These are phyloP conservation scores for Synanthedon formicaeformis DNA, from an alignment of 2,888 invertebrate species.

Conservation along the genomic window DNA sequence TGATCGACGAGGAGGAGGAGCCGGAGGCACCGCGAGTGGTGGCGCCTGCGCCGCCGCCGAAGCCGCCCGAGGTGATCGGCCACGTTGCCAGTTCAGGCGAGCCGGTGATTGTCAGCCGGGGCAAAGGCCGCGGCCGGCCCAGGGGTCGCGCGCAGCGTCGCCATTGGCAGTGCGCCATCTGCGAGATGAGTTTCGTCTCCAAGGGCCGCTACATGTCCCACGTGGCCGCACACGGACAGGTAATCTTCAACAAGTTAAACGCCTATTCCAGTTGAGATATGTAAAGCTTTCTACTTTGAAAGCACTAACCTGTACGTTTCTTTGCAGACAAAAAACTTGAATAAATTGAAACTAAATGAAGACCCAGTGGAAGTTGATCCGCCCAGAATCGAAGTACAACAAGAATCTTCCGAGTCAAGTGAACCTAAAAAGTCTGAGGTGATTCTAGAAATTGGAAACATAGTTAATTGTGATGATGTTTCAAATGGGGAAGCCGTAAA, in stretches of 20 bases:
- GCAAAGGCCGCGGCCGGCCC: slow-evolving; percentile 67
- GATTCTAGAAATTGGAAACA: too few relatives aligned
- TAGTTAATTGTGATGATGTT: too few relatives aligned
- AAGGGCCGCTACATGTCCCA: slow-evolving; percentile 68
- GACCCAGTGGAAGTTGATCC: too few relatives aligned
- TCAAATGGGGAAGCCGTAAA: too few relatives aligned
- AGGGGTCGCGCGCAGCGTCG: slow-evolving; percentile 49
- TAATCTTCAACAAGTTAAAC: slow-evolving; percentile 12
- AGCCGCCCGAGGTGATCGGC: slow-evolving; percentile 73
- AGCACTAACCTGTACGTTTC: too few relatives aligned
- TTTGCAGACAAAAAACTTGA: too few relatives aligned
- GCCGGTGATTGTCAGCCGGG: slow-evolving; percentile 71
- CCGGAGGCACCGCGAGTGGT: slow-evolving; percentile 29
- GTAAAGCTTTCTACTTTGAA: too few relatives aligned
- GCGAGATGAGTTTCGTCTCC: slow-evolving; percentile 54
- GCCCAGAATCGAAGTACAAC: too few relatives aligned
- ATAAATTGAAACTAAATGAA: too few relatives aligned
- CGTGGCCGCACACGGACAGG: slow-evolving; percentile 72
- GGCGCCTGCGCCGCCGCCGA: slow-evolving; percentile 15
- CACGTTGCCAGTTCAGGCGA: slow-evolving; percentile 76
- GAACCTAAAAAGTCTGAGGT: too few relatives aligned
- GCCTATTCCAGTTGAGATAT: too few relatives aligned
- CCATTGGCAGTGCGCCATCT: slow-evolving; percentile 54
- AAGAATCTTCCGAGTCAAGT: too few relatives aligned
- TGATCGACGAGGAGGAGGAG: slow-evolving; percentile 74